Evolutionary conservation across 2,797 vertebrate species (phyloP), one percentile per base, ranked within the genome.

Genomic region (Poeciliopsis gracilis): DNA sequence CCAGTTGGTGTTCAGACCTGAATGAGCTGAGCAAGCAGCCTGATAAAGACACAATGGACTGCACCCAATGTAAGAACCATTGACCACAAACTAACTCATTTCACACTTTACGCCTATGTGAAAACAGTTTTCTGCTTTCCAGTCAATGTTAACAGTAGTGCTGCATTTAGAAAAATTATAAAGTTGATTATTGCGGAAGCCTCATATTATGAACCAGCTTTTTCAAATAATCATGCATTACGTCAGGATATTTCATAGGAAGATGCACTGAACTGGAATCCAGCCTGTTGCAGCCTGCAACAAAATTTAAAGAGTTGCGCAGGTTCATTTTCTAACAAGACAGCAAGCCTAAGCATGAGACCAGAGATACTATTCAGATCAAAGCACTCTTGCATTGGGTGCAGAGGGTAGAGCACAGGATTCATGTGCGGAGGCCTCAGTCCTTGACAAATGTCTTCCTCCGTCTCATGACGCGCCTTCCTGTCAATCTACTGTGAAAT

Each of bases 31-130:
- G 80, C 78, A 45, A 74, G 73, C 71, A 74, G 36, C 0, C 10
- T 6, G 59, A 88, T 57, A 80, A 86, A 84, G 84, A 87, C 73
- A 55, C 73, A 75, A 51, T 89, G 63, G 75, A 80, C 77, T 74
- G 84, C 66, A 72, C 66, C 33, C 51, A 70, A 43, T 2, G 1
- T 43, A 72, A 9, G n/a, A 16, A 55, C 73, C 49, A 49, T 63
- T 55, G 25, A 80, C 57, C 3, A 20, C 8, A 20, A 45, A n/a
- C 45, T 25, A 66, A 77, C 66, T 72, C 12, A 51, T 66, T 36
- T 23, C 30, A 73, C 36, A 6, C 28, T 66, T 38, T 23, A 38
- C 6, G 2, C 6, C 16, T 10, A 33, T 38, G 61, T 5, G 18
- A 38, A 23, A 63, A 28, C 33, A 23, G 61, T 1, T 66, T 18